Base-by-base conservation (phyloP, 2,113 vertebrate species). In the Lanius ludovicianus region DNA sequence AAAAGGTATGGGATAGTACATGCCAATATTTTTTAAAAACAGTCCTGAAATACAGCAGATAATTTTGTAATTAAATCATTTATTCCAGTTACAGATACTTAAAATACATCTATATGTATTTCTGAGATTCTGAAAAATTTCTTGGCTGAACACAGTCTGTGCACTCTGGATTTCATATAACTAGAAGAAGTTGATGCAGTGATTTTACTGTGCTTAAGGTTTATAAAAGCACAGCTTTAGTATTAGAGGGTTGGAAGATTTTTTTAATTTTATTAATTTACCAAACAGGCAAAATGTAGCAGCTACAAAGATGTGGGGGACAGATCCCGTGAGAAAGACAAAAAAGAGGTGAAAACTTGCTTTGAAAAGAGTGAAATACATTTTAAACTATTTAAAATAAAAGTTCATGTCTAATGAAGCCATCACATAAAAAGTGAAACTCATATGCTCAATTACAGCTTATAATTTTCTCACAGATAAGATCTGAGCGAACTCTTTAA, bases 381-480 rank as follows among this genome's bases (percentile, higher is more conserved):
- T 76, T 93, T 95, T 25, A 84, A 88, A 59, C 74, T 2, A 79
- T n/a, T 90, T 95, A 89, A 92, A 90, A 95, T 81, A 84, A 65
- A 91, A 82, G n/a, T 88, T 94, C 67, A n/a, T 5, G 10, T 79
- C 53, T 93, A 95, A 95, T 94, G 85, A 95, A 97, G 95, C 52
- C 46, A 62, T 95, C 30, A 79, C 1, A 12, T 85, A 93, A 95
- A 96, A 95, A 91, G 39, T 93, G 84, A 96, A 98, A 98, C 98
- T 98, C 95, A 85, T 98, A 98, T 98, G 97, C 97, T 98, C 98
- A 98, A 98, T 99, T 98, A 98, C 97, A 75, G 97, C 97, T 98
- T 98, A 96, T 95, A 87, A 95, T 95, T 96, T 96, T 94, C 95
- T 95, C 96, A 97, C 98, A 98, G 98, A 95, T 91, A 75, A 87